Percentiles rank a stretch among this genome's conserved stretches.
phyloP scores from a whole-genome alignment of 2,888 invertebrate species.

The Spatulosminthurus flaviceps region DNA sequence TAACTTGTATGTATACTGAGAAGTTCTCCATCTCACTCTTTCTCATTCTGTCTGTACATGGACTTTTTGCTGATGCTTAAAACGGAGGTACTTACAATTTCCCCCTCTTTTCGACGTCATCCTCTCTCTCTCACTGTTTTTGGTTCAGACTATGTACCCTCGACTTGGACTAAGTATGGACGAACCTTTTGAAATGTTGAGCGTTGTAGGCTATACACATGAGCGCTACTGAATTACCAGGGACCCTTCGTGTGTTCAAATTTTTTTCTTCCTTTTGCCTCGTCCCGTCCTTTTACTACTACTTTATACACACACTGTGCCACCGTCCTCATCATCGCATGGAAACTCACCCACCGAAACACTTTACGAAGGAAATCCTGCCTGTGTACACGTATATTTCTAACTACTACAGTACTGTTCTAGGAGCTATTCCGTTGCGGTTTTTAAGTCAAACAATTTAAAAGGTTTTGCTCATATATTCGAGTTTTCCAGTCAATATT shows the following conservation, averaged over 20 bases:
- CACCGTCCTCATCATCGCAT: slow-evolving; percentile 40
- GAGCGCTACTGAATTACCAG: slow-evolving; percentile 55
- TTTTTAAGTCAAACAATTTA: slow-evolving; percentile 18
- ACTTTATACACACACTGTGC: slow-evolving; percentile 19
- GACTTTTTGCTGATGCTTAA: slow-evolving; percentile 31
- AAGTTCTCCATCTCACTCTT: too few species aligned
- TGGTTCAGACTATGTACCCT: not conserved
- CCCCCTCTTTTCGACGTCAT: slow-evolving; percentile 25
- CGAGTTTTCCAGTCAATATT: not conserved
- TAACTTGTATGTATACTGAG: slow-evolving; percentile 10
- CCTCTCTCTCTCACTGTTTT: slow-evolving; percentile 24
- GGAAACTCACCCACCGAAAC: slow-evolving; percentile 50
- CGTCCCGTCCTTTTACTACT: slow-evolving; percentile 32
- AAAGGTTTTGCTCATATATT: not conserved
- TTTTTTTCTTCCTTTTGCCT: slow-evolving; percentile 33
- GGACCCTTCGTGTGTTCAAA: slow-evolving; percentile 46
- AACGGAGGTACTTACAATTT: slow-evolving; percentile 29
- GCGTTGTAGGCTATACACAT: slow-evolving; percentile 51
- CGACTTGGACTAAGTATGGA: not conserved
- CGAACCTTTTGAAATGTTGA: slow-evolving; percentile 32
- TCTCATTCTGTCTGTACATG: not conserved
- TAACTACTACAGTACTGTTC: not conserved
- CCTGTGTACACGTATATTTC: slow-evolving; percentile 6
- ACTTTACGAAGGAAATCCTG: slow-evolving; percentile 46
- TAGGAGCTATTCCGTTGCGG: slow-evolving; percentile 35